These are phyloP conservation scores for Pygocentrus nattereri DNA, from an alignment of 2,797 vertebrate genomes.

Conservation along the genomic window DNA sequence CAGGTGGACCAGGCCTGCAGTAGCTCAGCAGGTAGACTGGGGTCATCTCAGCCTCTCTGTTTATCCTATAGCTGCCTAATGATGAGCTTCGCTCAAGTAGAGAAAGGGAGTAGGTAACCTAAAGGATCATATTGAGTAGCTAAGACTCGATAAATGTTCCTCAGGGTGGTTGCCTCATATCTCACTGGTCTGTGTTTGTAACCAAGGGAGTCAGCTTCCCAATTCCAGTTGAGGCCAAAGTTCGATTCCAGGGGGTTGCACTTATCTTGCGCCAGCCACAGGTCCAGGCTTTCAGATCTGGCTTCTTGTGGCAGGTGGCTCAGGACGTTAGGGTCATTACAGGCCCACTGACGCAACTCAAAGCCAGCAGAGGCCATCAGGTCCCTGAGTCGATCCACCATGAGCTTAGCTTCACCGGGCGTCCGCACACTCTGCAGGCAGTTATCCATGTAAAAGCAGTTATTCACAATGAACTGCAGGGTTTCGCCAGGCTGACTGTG, in stretches of 20 bases:
- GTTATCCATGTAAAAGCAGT: conserved; percentile 1
- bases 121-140: conserved; percentile 18
- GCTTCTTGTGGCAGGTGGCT: conserved; percentile 23
- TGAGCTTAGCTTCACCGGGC: not conserved
- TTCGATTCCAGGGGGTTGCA: not conserved
- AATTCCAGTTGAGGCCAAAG: conserved; percentile 4
- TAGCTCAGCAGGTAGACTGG: not conserved
- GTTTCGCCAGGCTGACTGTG: not conserved
- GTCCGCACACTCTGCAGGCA: conserved; percentile 2
- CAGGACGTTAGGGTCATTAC: conserved; percentile 19
- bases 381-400: too few relatives aligned
- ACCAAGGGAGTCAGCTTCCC: too few relatives aligned
- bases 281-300: not conserved
- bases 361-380: not conserved
- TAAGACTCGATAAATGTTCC: conserved; percentile 4
- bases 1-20: conserved; percentile 14
- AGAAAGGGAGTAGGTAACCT: conserved; percentile 3
- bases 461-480: not conserved
- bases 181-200: too few relatives aligned
- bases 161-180: not conserved
- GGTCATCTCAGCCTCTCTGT: conserved; percentile 23
- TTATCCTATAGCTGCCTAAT: conserved; percentile 35
- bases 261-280: conserved; percentile 7
- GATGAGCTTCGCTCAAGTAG: conserved; percentile 5
- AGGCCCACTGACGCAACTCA: not conserved